Percentiles rank a stretch among this genome's conserved stretches.
phyloP scores from a whole-genome alignment of 2,888 invertebrate species.

The Pterostichus niger region DNA sequence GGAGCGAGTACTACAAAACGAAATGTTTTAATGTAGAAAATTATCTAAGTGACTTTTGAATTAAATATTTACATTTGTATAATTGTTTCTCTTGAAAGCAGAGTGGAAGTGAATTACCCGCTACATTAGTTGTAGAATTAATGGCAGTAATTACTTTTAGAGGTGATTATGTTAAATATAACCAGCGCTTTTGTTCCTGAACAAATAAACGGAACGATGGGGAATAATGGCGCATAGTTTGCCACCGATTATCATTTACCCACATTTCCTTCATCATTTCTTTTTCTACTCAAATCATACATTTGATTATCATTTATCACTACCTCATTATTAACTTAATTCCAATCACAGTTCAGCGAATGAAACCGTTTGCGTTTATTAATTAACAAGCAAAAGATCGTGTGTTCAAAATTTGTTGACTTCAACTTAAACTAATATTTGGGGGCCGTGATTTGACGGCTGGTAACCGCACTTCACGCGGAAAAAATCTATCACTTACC shows the following conservation, averaged over 20 bases:
- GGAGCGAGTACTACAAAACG: background rate
- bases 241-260: background rate
- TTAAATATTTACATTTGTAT: slow-evolving; percentile 49
- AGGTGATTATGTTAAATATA: slow-evolving; percentile 53
- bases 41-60: slow-evolving; percentile 41
- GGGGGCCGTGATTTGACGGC: no score
- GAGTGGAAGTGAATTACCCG: slow-evolving; percentile 34
- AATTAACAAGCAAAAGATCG: no score
- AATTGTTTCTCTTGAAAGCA: slow-evolving; percentile 42
- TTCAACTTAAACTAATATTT: no score
- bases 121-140: slow-evolving; percentile 50
- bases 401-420: no score
- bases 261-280: no score
- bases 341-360: no score
- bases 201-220: slow-evolving; percentile 26
- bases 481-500: no score
- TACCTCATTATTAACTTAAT: no score
- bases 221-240: slow-evolving; percentile 10
- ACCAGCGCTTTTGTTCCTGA: slow-evolving; percentile 33
- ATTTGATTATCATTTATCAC: no score
- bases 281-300: no score
- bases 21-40: slow-evolving; percentile 27
- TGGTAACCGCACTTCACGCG: no score
- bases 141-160: slow-evolving; percentile 47
- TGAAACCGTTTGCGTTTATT: no score